Base-by-base conservation (phyloP, 2,797 vertebrate species). In the Oreochromis grahami region DNA sequence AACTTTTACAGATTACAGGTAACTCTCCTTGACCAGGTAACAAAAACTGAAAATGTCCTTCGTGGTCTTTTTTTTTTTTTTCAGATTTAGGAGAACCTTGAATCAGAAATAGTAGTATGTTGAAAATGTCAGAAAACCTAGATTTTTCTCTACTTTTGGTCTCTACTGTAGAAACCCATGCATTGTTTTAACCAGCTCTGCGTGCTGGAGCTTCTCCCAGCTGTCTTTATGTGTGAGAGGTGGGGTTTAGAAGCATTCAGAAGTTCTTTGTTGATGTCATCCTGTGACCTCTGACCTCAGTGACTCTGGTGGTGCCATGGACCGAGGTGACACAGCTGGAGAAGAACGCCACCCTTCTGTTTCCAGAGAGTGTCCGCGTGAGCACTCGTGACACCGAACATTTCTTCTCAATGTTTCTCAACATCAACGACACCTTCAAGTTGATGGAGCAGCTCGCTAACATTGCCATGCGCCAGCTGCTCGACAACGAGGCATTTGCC, bases 341-440 rank as follows among this genome's bases (percentile, higher is more conserved):
- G 95, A 99, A 99, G 95, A 99, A 98, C 3, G 98, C 97, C 85
- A 98, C 98, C 0, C 93, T 99, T 86, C 94, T 99, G 29, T 99
- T 99, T 83, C 98, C 98, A 0, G 98, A 99, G 93, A 98, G 98
- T 77, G 95, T 99, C 76, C 97, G 97, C 1, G 98, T 99, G 81
- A 97, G 95, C 93, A 99, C 98, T 0, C 97, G 98, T 2, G 94
- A 97, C 94, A 97, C 91, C 0, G 97, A 99, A 70, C 97, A 98
- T 84, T 98, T 97, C 95, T 99, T 99, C 95, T 99, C 98, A 87
- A 98, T 99, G 98, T 99, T 99, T 93, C 97, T 99, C 78, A 98
- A 98, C 94, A 97, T 99, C 89, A 96, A 95, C 0, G 98, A 99
- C 94, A 98, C 98, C 12, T 99, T 99, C 95, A 98, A 98, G 88